Evolutionary conservation across 2,888 invertebrate species (phyloP).

Genomic region (Galerucella calmariensis): DNA sequence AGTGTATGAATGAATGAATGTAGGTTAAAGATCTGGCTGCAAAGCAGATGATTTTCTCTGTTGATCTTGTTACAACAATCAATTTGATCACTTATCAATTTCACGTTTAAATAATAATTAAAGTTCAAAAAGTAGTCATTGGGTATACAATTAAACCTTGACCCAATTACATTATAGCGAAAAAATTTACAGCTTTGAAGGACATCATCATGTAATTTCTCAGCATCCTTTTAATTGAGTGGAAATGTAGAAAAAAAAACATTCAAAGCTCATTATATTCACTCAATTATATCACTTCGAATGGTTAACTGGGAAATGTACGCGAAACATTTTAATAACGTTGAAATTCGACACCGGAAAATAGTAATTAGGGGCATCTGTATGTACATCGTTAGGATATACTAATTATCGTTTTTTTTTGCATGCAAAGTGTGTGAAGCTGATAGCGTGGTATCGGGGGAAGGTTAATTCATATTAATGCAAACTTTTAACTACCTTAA

Average conservation of each 20-base stretch:
- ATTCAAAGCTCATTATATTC: neutral
- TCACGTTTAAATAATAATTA: too few relatives aligned
- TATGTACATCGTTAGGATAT: constrained; percentile 1
- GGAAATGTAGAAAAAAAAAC: constrained; percentile 3
- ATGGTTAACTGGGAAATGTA: neutral
- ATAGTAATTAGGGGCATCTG: constrained; percentile 8
- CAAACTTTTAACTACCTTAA: neutral
- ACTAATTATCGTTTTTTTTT: constrained; percentile 9
- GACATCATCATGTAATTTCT: neutral
- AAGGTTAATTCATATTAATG: neutral
- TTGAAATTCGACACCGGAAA: constrained; percentile 3
- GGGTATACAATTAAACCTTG: too few relatives aligned
- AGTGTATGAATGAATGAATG: too few relatives aligned
- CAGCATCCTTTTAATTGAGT: neutral
- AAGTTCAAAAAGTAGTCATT: too few relatives aligned
- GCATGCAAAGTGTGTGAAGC: neutral
- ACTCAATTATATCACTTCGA: neutral
- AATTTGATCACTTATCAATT: too few relatives aligned
- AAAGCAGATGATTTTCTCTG: too few relatives aligned
- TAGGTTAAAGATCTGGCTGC: too few relatives aligned
- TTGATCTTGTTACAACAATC: too few relatives aligned
- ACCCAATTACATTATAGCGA: too few relatives aligned
- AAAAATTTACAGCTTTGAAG: neutral
- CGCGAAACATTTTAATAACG: constrained; percentile 9
- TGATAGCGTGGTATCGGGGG: neutral